Percentiles rank a stretch among this genome's conserved stretches.
Conservation (phyloP, 1,140 invertebrate genomes). For the Carposina sasakii region DNA sequence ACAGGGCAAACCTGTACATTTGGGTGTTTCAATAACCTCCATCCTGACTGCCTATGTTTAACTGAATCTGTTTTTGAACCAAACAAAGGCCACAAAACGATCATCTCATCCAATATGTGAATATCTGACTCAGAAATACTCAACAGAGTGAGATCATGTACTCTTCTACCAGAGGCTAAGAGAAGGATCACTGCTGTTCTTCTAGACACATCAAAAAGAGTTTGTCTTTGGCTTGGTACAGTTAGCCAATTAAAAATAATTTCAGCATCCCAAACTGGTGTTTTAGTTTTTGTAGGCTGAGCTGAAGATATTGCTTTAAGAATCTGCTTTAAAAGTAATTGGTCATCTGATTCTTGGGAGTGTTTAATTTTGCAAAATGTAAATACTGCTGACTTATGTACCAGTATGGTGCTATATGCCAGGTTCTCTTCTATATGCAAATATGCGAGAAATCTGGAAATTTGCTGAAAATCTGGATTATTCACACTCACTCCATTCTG, state of each 20-base stretch:
- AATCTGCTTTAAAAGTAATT: neutral
- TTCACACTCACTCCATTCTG: neutral
- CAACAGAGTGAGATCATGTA: constrained; percentile 12
- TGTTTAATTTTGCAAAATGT: constrained; percentile 2
- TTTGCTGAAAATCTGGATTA: neutral
- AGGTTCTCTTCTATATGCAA: neutral
- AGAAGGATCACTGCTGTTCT: constrained; percentile 6
- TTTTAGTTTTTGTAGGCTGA: neutral
- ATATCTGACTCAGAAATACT: neutral
- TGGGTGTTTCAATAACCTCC: constrained; percentile 1
- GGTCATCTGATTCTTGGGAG: neutral
- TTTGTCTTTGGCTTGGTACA: neutral
- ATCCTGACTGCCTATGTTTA: constrained; percentile 6
- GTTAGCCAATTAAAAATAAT: neutral
- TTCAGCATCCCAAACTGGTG: constrained; percentile 7
- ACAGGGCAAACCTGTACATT: neutral
- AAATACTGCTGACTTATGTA: constrained; percentile 3
- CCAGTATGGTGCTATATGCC: constrained; percentile 2
- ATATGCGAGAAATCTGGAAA: constrained; percentile 3
- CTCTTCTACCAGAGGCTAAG: constrained; percentile 6
- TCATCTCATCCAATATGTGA: neutral
- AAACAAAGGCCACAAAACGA: constrained; percentile 1
- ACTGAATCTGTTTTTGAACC: constrained; percentile 10
- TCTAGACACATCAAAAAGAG: constrained; percentile 1
- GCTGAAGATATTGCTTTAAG: neutral